Evolutionary conservation across 2,113 vertebrate species (phyloP).

Genomic region (Callipepla squamata): DNA sequence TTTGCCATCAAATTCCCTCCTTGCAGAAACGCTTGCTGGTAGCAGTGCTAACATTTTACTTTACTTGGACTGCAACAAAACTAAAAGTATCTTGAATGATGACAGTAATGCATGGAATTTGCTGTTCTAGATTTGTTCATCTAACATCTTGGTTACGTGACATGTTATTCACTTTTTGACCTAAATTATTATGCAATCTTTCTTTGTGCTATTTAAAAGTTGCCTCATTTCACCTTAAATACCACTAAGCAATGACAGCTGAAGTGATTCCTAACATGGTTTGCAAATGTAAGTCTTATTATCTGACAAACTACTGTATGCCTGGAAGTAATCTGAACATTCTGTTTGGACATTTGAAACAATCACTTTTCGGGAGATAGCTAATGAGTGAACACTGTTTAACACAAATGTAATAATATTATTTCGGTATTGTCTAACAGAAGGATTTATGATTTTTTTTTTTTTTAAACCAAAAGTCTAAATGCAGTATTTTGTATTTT

Average conservation of each 20-base stretch:
- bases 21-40: neutral
- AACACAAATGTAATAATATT: constrained; percentile 14
- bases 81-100: neutral
- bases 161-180: constrained; percentile 11
- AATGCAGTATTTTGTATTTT: neutral
- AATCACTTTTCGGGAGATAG: constrained; percentile 27
- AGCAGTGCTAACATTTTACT: neutral
- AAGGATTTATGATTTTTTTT: constrained; percentile 11
- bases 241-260: constrained; percentile 8
- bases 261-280: neutral
- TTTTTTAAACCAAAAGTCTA: constrained; percentile 13
- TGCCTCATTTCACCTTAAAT: constrained; percentile 45
- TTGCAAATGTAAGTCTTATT: neutral
- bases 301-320: neutral
- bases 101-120: neutral
- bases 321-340: constrained; percentile 19
- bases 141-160: neutral
- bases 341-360: constrained; percentile 33
- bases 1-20: neutral
- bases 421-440: constrained; percentile 24
- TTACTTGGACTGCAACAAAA: neutral
- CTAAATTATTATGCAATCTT: constrained; percentile 48
- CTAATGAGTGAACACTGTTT: constrained; percentile 13
- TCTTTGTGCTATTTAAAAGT: neutral
- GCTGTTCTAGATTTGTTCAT: neutral